These are phyloP conservation scores for Pristionchus pacificus DNA, from an alignment of 1,140 invertebrate species.

Conservation along the genomic window DNA sequence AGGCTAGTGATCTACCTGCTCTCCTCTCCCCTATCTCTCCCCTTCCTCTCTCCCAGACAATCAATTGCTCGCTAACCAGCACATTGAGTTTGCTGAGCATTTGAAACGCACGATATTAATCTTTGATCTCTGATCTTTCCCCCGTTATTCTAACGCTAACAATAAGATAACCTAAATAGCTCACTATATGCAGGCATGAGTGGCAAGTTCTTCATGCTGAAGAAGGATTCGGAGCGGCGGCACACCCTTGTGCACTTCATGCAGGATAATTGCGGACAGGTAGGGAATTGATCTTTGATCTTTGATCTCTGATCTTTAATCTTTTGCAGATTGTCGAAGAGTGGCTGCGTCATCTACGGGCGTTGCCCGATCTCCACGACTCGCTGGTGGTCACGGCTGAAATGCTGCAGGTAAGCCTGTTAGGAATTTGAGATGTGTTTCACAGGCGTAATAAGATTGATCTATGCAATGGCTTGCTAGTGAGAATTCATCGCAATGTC, in stretches of 20 bases:
- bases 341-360: slow-evolving; percentile 54
- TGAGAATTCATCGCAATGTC: too few relatives aligned
- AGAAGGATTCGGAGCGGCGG: slow-evolving; percentile 91
- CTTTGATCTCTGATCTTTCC: too few relatives aligned
- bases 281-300: background rate
- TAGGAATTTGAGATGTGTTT: too few relatives aligned
- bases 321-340: slow-evolving; percentile 60
- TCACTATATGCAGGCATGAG: too few relatives aligned
- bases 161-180: too few relatives aligned
- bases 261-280: slow-evolving; percentile 78
- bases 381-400: background rate
- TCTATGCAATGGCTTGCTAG: background rate
- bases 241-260: slow-evolving; percentile 83
- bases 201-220: slow-evolving; percentile 77
- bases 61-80: too few relatives aligned
- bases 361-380: background rate
- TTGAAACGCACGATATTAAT: too few relatives aligned
- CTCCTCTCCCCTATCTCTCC: too few relatives aligned
- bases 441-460: background rate
- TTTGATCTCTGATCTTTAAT: slow-evolving; percentile 70
- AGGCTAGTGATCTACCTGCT: too few relatives aligned
- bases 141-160: too few relatives aligned
- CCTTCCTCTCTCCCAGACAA: too few relatives aligned
- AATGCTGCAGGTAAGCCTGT: background rate
- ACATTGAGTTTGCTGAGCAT: too few relatives aligned